Conservation (phyloP, 2,113 vertebrate genomes). For the Australoheros scitulus region DNA sequence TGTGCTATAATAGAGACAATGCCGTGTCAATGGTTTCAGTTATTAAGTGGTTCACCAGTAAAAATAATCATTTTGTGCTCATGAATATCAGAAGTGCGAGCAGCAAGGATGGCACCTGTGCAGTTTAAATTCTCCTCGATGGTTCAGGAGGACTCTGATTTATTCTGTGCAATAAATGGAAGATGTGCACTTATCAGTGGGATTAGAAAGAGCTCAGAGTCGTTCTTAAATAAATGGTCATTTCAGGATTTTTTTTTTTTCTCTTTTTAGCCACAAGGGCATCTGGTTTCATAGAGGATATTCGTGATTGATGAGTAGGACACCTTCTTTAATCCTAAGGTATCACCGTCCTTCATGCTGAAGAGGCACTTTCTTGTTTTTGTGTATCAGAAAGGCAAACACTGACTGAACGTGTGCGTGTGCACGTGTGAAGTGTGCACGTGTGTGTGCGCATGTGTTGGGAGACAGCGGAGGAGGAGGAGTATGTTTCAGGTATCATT, state of each 20-base stretch:
- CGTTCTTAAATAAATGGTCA: background rate
- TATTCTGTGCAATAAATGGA: background rate
- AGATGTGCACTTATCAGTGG: background rate
- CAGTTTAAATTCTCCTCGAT: background rate
- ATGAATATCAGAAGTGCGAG: background rate
- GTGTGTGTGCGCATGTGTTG: no score
- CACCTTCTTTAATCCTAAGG: background rate
- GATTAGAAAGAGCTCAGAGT: background rate
- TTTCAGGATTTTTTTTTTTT: background rate
- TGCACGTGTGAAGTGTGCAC: background rate
- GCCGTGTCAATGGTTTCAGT: background rate
- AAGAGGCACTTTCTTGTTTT: background rate
- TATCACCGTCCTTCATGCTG: slow-evolving; percentile 12
- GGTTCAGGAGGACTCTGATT: background rate
- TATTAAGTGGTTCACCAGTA: background rate
- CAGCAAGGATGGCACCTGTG: background rate
- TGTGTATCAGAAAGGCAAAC: background rate
- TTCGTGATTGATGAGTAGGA: background rate
- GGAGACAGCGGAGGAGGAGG: no score
- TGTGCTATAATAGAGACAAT: background rate
- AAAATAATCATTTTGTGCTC: background rate
- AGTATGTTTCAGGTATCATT: background rate
- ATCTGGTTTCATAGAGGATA: background rate
- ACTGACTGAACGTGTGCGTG: background rate
- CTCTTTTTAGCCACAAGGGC: background rate